phyloP scores from a whole-genome alignment of 2,797 vertebrate genomes.

The Euphonia xanthogaster region DNA sequence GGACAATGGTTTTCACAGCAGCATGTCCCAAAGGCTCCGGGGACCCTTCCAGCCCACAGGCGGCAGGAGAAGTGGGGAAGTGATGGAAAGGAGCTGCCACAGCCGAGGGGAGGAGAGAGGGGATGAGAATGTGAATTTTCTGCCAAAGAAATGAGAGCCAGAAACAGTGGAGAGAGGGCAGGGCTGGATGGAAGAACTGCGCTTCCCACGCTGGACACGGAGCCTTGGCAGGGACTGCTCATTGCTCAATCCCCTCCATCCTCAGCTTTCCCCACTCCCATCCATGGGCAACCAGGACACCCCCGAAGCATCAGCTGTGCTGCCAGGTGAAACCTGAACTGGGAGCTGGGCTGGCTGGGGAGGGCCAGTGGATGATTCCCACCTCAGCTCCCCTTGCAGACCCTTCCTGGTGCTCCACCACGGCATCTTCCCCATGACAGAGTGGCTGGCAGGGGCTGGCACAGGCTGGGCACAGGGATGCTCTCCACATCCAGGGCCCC shows the following conservation, averaged over 20 bases:
- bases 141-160: conserved; percentile 35
- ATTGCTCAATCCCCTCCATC: background rate
- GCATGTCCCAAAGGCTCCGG: rapidly evolving
- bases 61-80: background rate
- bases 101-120: background rate
- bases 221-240: background rate
- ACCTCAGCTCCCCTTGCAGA: rapidly evolving
- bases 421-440: rapidly evolving
- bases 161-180: background rate
- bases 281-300: rapidly evolving
- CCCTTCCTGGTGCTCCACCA: background rate
- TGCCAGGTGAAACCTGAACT: rapidly evolving
- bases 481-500: background rate
- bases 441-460: background rate
- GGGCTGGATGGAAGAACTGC: background rate
- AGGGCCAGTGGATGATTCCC: background rate
- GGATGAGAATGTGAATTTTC: background rate
- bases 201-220: background rate
- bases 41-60: background rate
- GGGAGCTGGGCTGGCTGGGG: background rate
- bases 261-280: background rate
- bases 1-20: background rate
- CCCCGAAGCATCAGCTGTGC: rapidly evolving
- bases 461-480: rapidly evolving
- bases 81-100: background rate